Evolutionary conservation across 2,113 vertebrate genomes (phyloP).

Genomic region (Nycticryphes semicollaris): DNA sequence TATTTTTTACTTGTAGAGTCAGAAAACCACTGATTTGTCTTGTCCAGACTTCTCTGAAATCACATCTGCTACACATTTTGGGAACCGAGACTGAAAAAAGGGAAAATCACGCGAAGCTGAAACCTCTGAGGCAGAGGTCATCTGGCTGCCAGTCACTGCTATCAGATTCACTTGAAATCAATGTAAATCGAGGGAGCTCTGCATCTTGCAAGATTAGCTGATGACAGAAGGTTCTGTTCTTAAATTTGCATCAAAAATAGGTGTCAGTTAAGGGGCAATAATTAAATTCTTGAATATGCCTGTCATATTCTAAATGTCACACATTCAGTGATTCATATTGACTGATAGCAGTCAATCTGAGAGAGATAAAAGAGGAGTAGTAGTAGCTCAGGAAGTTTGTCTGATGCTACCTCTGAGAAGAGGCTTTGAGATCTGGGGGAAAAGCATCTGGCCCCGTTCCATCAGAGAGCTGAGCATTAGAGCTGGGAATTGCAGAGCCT

Average conservation of each 20-base stretch:
- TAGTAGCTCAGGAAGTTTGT: neutral
- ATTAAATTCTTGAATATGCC: conserved; percentile 52
- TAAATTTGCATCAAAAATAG: conserved; percentile 61
- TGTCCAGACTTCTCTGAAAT: neutral
- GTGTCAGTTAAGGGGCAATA: conserved; percentile 40
- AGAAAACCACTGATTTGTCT: neutral
- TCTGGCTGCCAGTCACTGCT: conserved; percentile 22
- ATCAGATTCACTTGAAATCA: conserved; percentile 37
- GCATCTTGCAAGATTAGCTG: conserved; percentile 46
- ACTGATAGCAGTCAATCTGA: conserved; percentile 7
- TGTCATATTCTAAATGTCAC: conserved; percentile 54
- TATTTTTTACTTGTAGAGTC: neutral
- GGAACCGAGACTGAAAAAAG: neutral
- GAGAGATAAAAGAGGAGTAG: neutral
- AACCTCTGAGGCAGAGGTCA: conserved; percentile 18
- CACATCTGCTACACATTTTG: neutral
- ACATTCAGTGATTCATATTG: neutral
- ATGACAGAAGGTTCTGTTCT: conserved; percentile 56
- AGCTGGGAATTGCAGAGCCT: neutral
- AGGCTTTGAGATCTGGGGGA: neutral
- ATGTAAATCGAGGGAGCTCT: neutral
- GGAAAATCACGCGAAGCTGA: neutral
- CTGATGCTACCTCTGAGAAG: neutral
- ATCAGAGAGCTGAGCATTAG: neutral
- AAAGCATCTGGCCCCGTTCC: neutral